Base-by-base conservation (phyloP, 2,888 invertebrate species). In the Eupeodes latifasciatus region DNA sequence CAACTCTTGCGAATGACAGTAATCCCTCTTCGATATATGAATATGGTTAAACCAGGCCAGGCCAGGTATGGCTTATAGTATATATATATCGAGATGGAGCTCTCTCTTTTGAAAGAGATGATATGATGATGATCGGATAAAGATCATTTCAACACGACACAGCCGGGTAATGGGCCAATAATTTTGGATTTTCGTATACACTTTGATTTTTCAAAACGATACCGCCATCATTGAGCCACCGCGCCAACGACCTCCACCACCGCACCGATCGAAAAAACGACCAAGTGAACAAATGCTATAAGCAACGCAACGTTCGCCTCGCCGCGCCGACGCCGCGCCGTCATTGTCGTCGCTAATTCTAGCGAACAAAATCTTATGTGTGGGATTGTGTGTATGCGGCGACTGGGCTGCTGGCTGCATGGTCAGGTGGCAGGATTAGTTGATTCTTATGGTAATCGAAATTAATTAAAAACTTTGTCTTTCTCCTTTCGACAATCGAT, bases 371-470 rank as follows among this genome's bases (percentile, higher is more conserved):
- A 47, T 57, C 62, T 71, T 74, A 74, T 84, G 87, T 87, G 87
- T 80, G 87, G 84, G 84, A 84, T 84, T 72, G 11, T 67, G 12
- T 59, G 14, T 47, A 12, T 47, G 3, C 47, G 36, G 61, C 36
- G 44, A 16, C 44, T 16, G 51, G n/a, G 59, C 11, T 4, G 9
- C 16, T 16, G 4, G 27, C 59, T 59, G 9, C 40, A 51, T 55
- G 61, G 72, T 77, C 88, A 88, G 85, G 88, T 88, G 87, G 71
- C 85, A 85, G 88, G 88, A 88, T 88, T 88, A 88, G 81, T 85
- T 75, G 85, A 14, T 81, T 77, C 87, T 87, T 87, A 87, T 83
- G 87, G 87, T 87, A 87, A 87, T 85, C 77, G 85, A 88, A 88
- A 85, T 88, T 88, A 85, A 88, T 88, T 88, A 85, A 81, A 88